Percentiles rank a stretch among this genome's conserved stretches.
phyloP scores from a whole-genome alignment of 2,888 invertebrate genomes.

The Eulithis testata region DNA sequence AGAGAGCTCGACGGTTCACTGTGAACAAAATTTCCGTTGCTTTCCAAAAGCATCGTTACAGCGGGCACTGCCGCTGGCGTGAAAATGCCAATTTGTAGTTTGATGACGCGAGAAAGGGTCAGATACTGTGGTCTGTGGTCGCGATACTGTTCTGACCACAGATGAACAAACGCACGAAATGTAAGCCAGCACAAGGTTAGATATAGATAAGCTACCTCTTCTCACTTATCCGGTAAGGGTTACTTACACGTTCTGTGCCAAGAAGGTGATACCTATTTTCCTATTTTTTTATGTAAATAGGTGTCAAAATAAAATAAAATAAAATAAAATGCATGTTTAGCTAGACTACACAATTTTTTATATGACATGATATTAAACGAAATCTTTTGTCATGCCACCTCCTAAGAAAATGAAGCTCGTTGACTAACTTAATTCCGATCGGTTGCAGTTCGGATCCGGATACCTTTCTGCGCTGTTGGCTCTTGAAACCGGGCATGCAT shows the following conservation, averaged over 20 bases:
- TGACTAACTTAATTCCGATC: slow-evolving; percentile 59
- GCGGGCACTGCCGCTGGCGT: slow-evolving; percentile 46
- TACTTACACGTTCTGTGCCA: too few species aligned
- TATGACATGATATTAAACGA: too few species aligned
- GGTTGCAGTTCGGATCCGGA: slow-evolving; percentile 61
- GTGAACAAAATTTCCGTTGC: slow-evolving; percentile 32
- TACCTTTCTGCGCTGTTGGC: slow-evolving; percentile 47
- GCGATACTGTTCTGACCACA: slow-evolving; percentile 45
- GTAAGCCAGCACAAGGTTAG: not conserved
- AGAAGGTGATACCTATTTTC: too few species aligned
- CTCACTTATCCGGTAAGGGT: too few species aligned
- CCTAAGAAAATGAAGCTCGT: not conserved
- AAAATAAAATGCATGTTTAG: too few species aligned
- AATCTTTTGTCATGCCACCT: not conserved
- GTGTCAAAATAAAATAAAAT: too few species aligned
- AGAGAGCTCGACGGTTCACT: slow-evolving; percentile 24
- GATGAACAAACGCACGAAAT: not conserved
- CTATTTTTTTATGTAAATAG: too few species aligned
- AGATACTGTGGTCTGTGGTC: slow-evolving; percentile 47
- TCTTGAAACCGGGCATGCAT: slow-evolving; percentile 38
- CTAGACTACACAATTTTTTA: too few species aligned
- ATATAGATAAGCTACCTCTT: too few species aligned
- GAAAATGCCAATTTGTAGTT: slow-evolving; percentile 76
- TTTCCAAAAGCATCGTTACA: slow-evolving; percentile 33
- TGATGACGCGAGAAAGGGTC: slow-evolving; percentile 76